Evolutionary conservation across 2,888 invertebrate species (phyloP), one percentile per base, ranked within the genome.

Genomic region (Argyresthia albistria): DNA sequence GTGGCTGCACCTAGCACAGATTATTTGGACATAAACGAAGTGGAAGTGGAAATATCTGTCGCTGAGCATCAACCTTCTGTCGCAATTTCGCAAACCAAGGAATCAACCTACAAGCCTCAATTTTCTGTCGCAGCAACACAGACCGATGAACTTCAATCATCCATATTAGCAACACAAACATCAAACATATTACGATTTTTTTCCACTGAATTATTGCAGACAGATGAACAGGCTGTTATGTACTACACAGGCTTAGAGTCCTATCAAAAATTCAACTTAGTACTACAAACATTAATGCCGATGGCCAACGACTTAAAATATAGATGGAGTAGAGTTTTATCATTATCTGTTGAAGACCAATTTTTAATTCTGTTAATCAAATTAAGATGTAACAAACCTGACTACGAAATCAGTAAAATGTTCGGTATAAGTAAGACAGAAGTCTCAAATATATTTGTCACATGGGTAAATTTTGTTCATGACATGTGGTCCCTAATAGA

Each of bases 351-450:
- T 9, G 39, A 39, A 39, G 39, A 39, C 39, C 39, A 39, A n/a
- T 39, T 39, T n/a, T n/a, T 39, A n/a, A 39, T 39, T 11, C n/a
- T 39, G 1, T 39, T 51, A n/a, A 51, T 51, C 8, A 52, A 52
- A n/a, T 46, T 52, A 36, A 35, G 52, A 15, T n/a, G 45, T 14
- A 52, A 52, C 35, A 45, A 46, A 46, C 4, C 25, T 8, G 46
- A 52, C 15, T 52, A 15, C 45, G 52, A 52, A 52, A 25, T 52
- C 2, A 11, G n/a, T 10, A 50, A 35, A 50, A 16, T 43, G 16
- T 43, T 50, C 42, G 43, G 25, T 6, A 36, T 50, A 3, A 43
- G 43, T 12, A 42, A 15, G 8, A 43, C 42, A 37, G 36, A 37
- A 14, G n/a, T 49, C 3, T 37, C 37, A 12, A 49, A 49, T 49